Evolutionary conservation across 30 jellyfish, hydroid and myxozoan genomes (phyloP).

Genomic region (Rhopilema esculentum): DNA sequence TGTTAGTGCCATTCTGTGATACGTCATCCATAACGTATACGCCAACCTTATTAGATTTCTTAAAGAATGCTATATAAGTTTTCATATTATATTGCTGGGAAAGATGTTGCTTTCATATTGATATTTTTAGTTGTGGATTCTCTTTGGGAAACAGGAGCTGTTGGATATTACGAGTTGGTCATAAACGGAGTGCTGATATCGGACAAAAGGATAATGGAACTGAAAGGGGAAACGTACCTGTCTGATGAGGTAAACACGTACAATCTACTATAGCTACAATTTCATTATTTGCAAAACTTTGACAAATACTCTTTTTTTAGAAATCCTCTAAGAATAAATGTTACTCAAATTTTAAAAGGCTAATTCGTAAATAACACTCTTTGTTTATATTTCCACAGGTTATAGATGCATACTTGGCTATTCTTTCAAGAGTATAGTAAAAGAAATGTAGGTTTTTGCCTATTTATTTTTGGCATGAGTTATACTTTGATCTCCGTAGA

Average conservation of each 20-base stretch:
- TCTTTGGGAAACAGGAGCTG: constrained; percentile 6
- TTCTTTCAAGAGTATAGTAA: background rate
- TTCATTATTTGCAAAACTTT: background rate
- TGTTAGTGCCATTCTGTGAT: background rate
- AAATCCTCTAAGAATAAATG: background rate
- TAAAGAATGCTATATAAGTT: background rate
- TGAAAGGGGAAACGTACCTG: constrained; percentile 11
- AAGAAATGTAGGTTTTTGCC: background rate
- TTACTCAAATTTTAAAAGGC: background rate
- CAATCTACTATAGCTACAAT: background rate
- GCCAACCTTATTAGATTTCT: background rate
- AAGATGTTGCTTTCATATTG: background rate
- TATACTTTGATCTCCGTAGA: background rate
- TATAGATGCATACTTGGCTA: constrained; percentile 10
- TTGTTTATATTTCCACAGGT: background rate
- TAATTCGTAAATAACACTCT: background rate
- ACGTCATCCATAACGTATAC: background rate
- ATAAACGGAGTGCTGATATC: constrained; percentile 5
- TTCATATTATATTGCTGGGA: background rate
- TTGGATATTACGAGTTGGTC: constrained; percentile 2
- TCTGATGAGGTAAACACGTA: constrained; percentile 7
- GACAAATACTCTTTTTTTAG: background rate
- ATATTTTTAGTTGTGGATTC: background rate
- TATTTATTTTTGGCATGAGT: background rate
- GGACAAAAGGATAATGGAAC: constrained; percentile 8